Evolutionary conservation across 1,140 invertebrate species (phyloP), one percentile per base, ranked within the genome.

Genomic region (Ooceraea biroi): DNA sequence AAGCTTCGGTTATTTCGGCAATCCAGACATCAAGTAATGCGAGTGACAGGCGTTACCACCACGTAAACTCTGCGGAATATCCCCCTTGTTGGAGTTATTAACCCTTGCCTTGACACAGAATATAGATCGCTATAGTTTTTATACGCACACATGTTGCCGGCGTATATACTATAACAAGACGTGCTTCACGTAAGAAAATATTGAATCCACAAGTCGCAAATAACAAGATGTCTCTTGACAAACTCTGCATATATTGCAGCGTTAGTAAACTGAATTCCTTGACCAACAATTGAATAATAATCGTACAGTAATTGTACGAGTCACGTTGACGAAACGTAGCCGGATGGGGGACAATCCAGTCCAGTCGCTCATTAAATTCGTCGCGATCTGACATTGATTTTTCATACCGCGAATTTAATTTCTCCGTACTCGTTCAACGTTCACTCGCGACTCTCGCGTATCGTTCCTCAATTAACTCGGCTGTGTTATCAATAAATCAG

Each of bases 401-500:
- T 36, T 36, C 2, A 36, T 36, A 7, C 2, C 36, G 36, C 36
- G 36, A 36, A 36, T 36, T 7, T 36, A 36, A 36, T 25, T 58
- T 22, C 12, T 50, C 4, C 4, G 12, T 0, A 3, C 19, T 50
- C 10, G n/a, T 74, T 74, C 12, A 61, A 74, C 12, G 50, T n/a
- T 14, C 50, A 5, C 65, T 36, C 1, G 8, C 8, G 52, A 41
- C 19, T 52, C 44, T 25, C 22, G 14, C 46, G 22, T 7, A 30
- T 36, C 11, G n/a, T 41, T 17, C 27, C 14, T 27, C 10, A 52
- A 77, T 77, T 55, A 66, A 30, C 66, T 36, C 22, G 5, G 19
- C 58, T 22, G 17, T 8, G 5, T 77, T 77, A 77, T 65, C 12
- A 50, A 77, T 66, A 66, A 66, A 66, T 66, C 61, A 77, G 30